Evolutionary conservation across 2,797 vertebrate species (phyloP).

Genomic region (Percopsis omiscomaycus): DNA sequence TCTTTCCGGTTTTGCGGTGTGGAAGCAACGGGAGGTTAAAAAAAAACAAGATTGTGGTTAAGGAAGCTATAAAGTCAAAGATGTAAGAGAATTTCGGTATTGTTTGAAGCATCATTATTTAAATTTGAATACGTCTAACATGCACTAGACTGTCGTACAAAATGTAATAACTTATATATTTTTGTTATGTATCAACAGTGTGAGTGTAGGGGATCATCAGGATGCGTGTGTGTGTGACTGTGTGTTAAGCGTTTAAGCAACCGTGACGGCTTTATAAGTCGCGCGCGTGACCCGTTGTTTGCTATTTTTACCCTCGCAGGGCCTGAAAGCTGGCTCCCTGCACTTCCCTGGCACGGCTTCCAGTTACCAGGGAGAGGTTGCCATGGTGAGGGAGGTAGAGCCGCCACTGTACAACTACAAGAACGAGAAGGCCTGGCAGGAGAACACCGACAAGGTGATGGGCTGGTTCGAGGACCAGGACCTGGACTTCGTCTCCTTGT

Average conservation of each 20-base stretch:
- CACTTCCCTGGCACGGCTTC: conserved; percentile 88
- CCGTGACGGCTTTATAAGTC: no score
- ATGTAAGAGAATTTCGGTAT: no score
- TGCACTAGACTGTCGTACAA: no score
- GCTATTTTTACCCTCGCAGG: conserved; percentile 69
- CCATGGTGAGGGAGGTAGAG: conserved; percentile 78
- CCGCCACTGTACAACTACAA: conserved; percentile 75
- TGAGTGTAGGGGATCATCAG: background rate
- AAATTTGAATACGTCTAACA: no score
- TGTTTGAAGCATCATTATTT: no score
- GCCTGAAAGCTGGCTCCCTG: conserved; percentile 86
- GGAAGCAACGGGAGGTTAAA: no score
- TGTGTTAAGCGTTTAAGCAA: background rate
- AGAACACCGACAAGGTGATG: conserved; percentile 83
- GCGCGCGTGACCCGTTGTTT: conserved; percentile 1
- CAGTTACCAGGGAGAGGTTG: conserved; percentile 78
- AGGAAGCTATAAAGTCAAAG: no score
- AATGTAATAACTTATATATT: no score
- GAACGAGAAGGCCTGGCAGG: conserved; percentile 80
- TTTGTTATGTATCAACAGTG: background rate
- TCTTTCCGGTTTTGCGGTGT: no score
- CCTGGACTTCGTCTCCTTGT: conserved; percentile 87
- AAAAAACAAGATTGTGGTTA: no score
- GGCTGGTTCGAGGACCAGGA: conserved; percentile 78
- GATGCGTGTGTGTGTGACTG: background rate